Percentiles rank a stretch among this genome's conserved stretches.
These are phyloP conservation scores for Xyliphius kryptos DNA, from an alignment of 2,113 vertebrate species.

Conservation along the genomic window DNA sequence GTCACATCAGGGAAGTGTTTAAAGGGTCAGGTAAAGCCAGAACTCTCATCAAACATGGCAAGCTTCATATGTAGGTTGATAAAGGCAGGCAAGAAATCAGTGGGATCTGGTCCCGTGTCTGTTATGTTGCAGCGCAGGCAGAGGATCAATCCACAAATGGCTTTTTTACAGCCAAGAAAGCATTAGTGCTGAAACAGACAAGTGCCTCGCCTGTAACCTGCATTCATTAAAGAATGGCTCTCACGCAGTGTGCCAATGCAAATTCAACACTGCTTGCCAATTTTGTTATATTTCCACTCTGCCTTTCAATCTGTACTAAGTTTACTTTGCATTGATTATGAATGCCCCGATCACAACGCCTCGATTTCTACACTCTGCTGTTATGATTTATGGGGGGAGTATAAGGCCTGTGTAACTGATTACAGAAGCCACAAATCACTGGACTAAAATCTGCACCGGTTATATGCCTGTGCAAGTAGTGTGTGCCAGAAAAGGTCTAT, in stretches of 20 bases:
- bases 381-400: constrained; percentile 41
- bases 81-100: constrained; percentile 26
- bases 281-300: neutral
- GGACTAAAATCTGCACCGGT: neutral
- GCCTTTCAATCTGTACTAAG: neutral
- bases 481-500: neutral
- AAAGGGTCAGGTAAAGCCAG: constrained; percentile 22
- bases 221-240: constrained; percentile 8
- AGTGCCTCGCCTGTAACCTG: constrained; percentile 30
- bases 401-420: constrained; percentile 5
- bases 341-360: no score
- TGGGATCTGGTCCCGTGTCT: constrained; percentile 4
- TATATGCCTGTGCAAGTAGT: neutral
- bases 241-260: neutral
- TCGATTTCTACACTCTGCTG: constrained; percentile 43
- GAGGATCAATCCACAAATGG: constrained; percentile 39
- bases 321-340: no score
- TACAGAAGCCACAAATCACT: constrained; percentile 7
- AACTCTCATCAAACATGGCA: constrained; percentile 32
- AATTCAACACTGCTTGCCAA: neutral
- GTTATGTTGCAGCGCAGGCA: constrained; percentile 41
- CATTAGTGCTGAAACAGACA: constrained; percentile 36
- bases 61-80: constrained; percentile 30
- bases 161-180: constrained; percentile 31
- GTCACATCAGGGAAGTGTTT: neutral